Evolutionary conservation across 2,797 vertebrate species (phyloP), one percentile per base, ranked within the genome.

Genomic region (Hemibagrus guttatus): DNA sequence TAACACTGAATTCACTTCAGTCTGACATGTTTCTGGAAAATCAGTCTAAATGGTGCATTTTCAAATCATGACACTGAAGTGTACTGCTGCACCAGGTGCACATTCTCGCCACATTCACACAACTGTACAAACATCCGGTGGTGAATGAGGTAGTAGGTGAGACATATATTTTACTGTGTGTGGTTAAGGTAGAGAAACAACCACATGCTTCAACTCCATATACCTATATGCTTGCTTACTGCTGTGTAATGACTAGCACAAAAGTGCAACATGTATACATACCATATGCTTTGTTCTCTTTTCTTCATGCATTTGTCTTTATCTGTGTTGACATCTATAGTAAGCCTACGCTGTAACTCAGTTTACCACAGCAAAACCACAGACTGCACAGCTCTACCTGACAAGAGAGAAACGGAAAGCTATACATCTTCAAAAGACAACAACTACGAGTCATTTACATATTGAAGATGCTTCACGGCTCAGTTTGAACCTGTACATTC

Each of bases 81-180:
- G 89, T 85, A 66, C 39, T 79, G 84, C 78, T 88, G 75, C 87
- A 85, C 91, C 89, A 94, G 93, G 93, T 93, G 90, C 91, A 90
- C 87, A 87, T 87, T 84, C 85, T 59, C n/a, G 91, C 87, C 72
- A 90, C 90, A 85, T 68, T 52, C 17, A 64, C 83, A 84, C 14
- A 89, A 91, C 89, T 91, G 92, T 90, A 93, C 92, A 93, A 93
- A 93, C 93, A 94, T 95, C 94, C 94, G 92, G 93, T 88, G 84
- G 93, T 93, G 90, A 87, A 87, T 87, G 85, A 87, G 87, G 49
- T 84, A 78, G 89, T 79, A 90, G 91, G 88, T 93, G 91, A 88
- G 90, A 89, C 89, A 85, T 79, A 39, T 87, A 88, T 83, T 90
- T 92, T 90, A 93, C 23, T 28, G 68, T 85, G 82, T 94, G 95